Conservation (phyloP, 2,113 vertebrate species). For the Salvelinus namaycush region DNA sequence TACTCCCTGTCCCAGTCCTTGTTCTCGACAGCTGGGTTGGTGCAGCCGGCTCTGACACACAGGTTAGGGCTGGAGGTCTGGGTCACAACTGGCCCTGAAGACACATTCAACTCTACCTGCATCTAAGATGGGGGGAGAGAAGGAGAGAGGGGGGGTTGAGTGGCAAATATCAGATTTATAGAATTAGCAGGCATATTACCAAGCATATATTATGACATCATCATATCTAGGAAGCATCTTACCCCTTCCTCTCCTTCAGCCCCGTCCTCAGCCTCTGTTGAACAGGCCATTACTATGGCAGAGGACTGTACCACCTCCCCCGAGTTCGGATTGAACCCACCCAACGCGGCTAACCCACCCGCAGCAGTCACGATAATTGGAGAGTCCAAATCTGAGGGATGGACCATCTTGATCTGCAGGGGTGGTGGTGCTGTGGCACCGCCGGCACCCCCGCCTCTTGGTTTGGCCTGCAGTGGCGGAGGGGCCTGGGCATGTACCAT, state of each 20-base stretch:
- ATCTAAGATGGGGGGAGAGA: slow-evolving; percentile 63
- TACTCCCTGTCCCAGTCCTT: slow-evolving; percentile 92
- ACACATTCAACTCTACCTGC: slow-evolving; percentile 84
- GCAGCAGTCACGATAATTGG: slow-evolving; percentile 59
- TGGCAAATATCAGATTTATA: too few species aligned
- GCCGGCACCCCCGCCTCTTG: slow-evolving; percentile 41
- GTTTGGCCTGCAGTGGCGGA: slow-evolving; percentile 76
- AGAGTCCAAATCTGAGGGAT: slow-evolving; percentile 53
- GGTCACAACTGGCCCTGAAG: slow-evolving; percentile 55
- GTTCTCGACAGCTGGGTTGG: slow-evolving; percentile 82
- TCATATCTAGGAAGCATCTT: not conserved
- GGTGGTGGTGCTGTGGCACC: slow-evolving; percentile 42
- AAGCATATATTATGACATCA: too few species aligned
- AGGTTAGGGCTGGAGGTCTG: slow-evolving; percentile 66
- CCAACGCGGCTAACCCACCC: slow-evolving; percentile 49
- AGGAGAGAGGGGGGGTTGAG: not conserved
- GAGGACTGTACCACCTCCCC: slow-evolving; percentile 64
- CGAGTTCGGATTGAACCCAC: slow-evolving; percentile 17
- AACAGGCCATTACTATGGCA: slow-evolving; percentile 21
- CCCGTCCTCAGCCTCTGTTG: slow-evolving; percentile 44
- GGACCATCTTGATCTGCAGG: slow-evolving; percentile 70
- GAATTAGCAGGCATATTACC: not conserved
- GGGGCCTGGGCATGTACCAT: slow-evolving; percentile 73
- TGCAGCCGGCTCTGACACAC: slow-evolving; percentile 86
- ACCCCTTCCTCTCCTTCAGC: slow-evolving; percentile 69